These are phyloP conservation scores for Archips xylosteana DNA, from an alignment of 2,888 invertebrate species.

Conservation along the genomic window DNA sequence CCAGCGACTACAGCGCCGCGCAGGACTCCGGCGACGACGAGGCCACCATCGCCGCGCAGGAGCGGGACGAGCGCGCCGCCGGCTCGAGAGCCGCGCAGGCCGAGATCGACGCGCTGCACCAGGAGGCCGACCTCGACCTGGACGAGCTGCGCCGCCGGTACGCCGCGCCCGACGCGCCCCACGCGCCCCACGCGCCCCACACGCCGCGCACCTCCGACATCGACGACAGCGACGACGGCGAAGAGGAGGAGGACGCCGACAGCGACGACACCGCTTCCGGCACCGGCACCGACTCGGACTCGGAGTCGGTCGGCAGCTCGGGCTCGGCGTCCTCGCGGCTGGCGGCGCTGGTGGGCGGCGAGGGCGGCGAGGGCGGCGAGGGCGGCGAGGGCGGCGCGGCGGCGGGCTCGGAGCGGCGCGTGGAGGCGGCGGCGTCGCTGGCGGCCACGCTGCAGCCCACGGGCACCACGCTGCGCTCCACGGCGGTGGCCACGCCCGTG, in stretches of 20 bases:
- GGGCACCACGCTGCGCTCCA: constrained; percentile 98
- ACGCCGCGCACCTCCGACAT: too few relatives aligned
- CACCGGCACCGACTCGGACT: constrained; percentile 56
- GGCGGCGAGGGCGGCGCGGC: constrained; percentile 56
- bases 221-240: too few relatives aligned
- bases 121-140: constrained; percentile 92
- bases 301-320: constrained; percentile 54
- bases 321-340: constrained; percentile 44
- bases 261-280: constrained; percentile 37
- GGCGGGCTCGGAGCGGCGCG: constrained; percentile 87
- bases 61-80: constrained; percentile 88
- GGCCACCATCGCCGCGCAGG: constrained; percentile 74
- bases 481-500: constrained; percentile 96
- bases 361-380: constrained; percentile 54
- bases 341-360: constrained; percentile 51
- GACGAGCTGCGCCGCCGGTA: constrained; percentile 93
- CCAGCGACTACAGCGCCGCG: constrained; percentile 90
- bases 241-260: too few relatives aligned
- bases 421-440: constrained; percentile 96
- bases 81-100: constrained; percentile 62
- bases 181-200: constrained; percentile 32
- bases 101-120: constrained; percentile 92
- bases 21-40: constrained; percentile 88
- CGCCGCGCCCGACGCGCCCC: constrained; percentile 47
- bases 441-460: constrained; percentile 99